These are phyloP conservation scores for Dendrocincla fuliginosa DNA, from an alignment of 2,797 vertebrate species.

Conservation along the genomic window DNA sequence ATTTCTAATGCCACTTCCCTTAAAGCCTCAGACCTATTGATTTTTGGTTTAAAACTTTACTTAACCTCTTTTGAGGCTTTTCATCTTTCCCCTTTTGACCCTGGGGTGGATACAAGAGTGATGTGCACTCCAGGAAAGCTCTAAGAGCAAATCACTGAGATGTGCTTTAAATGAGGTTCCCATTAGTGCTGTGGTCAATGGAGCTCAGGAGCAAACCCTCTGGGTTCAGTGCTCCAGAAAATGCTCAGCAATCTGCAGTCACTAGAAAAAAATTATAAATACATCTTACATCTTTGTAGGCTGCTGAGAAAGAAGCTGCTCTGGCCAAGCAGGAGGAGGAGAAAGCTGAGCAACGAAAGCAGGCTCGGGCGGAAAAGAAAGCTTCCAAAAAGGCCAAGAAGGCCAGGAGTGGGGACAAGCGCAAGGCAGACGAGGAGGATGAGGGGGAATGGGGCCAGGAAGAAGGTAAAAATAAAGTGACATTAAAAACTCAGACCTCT, in stretches of 20 bases:
- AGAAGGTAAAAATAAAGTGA: slow-evolving; percentile 56
- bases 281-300: slow-evolving; percentile 69
- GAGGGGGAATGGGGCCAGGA: slow-evolving; percentile 77
- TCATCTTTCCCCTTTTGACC: neutral
- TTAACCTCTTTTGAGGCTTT: neutral
- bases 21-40: neutral
- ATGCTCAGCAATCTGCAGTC: neutral
- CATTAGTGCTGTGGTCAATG: neutral
- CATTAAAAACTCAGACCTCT: neutral
- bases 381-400: slow-evolving; percentile 85
- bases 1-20: neutral
- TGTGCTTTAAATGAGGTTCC: neutral
- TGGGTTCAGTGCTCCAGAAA: neutral
- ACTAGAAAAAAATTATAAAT: neutral
- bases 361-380: slow-evolving; percentile 86
- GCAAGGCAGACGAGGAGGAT: slow-evolving; percentile 78
- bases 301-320: slow-evolving; percentile 89
- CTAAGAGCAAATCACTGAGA: neutral
- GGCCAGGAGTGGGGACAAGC: slow-evolving; percentile 79
- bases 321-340: slow-evolving; percentile 86
- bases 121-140: neutral
- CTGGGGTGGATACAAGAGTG: neutral
- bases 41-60: neutral
- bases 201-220: neutral
- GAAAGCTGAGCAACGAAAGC: slow-evolving; percentile 84